phyloP scores from a whole-genome alignment of 2,888 invertebrate species.

The Epicampocera succincta region DNA sequence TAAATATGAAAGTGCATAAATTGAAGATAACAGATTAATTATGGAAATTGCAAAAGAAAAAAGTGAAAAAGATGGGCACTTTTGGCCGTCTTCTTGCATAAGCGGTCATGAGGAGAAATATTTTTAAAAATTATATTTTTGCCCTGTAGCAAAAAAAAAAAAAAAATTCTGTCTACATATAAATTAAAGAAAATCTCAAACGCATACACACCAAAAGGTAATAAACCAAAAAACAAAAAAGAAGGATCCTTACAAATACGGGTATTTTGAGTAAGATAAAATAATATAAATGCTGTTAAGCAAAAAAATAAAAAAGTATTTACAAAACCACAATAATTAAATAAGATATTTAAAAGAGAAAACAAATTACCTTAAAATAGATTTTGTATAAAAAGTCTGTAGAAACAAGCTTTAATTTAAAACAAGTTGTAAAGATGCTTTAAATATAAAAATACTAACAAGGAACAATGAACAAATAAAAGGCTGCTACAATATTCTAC shows the following conservation, averaged over 20 bases:
- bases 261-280: constrained; percentile 62
- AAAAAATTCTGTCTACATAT: constrained; percentile 37
- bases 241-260: constrained; percentile 64
- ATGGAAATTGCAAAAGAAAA: constrained; percentile 2
- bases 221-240: constrained; percentile 39
- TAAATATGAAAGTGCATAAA: constrained; percentile 4
- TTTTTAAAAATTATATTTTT: background rate
- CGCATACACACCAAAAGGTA: constrained; percentile 60
- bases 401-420: constrained; percentile 5
- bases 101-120: constrained; percentile 10
- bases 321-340: background rate
- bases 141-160: too few relatives aligned
- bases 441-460: constrained; percentile 27
- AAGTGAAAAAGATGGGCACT: background rate
- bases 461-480: background rate
- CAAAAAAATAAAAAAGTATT: background rate
- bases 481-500: constrained; percentile 33
- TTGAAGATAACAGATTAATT: constrained; percentile 14
- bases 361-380: constrained; percentile 17
- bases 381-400: constrained; percentile 14
- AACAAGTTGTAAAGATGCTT: constrained; percentile 24
- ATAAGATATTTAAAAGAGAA: constrained; percentile 7
- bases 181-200: constrained; percentile 51
- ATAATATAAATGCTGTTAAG: constrained; percentile 2
- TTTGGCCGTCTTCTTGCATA: constrained; percentile 48